Conservation (phyloP, 2,113 vertebrate genomes). For the Passer montanus region DNA sequence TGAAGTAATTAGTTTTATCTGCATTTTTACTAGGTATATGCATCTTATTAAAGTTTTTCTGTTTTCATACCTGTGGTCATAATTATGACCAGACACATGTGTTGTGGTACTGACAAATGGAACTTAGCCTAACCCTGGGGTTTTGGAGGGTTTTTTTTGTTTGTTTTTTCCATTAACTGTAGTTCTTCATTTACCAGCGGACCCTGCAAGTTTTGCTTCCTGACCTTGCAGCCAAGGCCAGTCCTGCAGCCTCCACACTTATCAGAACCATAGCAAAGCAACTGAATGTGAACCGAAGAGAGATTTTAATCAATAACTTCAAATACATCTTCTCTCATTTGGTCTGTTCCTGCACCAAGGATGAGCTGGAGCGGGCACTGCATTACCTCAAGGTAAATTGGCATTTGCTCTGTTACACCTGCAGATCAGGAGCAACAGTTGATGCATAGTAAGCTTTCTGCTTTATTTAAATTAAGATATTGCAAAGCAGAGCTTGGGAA, state of each 20-base stretch:
- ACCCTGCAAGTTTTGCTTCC: conserved; percentile 94
- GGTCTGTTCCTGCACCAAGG: conserved; percentile 96
- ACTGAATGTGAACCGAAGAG: conserved; percentile 90
- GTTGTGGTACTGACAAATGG: background rate
- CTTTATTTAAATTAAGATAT: background rate
- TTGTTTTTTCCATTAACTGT: background rate
- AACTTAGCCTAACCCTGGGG: background rate
- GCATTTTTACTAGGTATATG: background rate
- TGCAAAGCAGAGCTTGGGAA: background rate
- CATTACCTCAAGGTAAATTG: conserved; percentile 91
- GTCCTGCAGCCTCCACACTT: conserved; percentile 87
- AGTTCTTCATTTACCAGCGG: conserved; percentile 75
- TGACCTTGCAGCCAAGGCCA: conserved; percentile 95
- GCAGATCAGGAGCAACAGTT: background rate
- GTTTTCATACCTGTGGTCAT: background rate
- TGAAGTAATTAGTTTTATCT: background rate
- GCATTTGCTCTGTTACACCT: background rate
- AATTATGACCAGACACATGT: accelerated
- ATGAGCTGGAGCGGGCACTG: conserved; percentile 91
- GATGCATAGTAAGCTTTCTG: background rate
- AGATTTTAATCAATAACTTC: conserved; percentile 98
- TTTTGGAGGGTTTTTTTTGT: background rate
- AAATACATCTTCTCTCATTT: conserved; percentile 99
- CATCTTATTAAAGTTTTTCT: background rate
- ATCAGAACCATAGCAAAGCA: conserved; percentile 96